Conservation (phyloP, 2,113 vertebrate species). For the Malurus melanocephalus region DNA sequence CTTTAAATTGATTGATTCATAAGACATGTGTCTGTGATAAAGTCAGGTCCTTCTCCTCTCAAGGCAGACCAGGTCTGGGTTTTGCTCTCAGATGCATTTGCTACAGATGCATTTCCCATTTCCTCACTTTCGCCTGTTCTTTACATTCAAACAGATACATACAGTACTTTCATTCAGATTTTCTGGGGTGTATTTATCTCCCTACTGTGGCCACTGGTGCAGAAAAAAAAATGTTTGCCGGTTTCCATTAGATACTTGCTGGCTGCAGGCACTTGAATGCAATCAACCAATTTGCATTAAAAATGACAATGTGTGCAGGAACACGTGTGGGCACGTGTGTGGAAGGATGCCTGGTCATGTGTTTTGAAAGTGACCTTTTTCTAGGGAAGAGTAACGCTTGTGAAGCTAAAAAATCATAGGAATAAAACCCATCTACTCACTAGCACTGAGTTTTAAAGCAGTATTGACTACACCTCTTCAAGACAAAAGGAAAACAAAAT, state of each 20-base stretch:
- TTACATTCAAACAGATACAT: neutral
- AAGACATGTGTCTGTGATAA: neutral
- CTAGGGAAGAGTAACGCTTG: neutral
- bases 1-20: neutral
- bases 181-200: neutral
- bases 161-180: neutral
- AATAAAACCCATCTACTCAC: neutral
- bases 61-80: neutral
- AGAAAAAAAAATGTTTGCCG: neutral
- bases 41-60: neutral
- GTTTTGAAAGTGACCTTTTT: neutral
- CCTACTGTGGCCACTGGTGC: neutral
- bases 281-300: neutral
- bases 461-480: neutral
- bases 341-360: neutral
- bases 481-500: neutral
- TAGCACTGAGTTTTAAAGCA: neutral
- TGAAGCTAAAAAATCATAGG: neutral
- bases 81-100: neutral
- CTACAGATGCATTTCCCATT: neutral
- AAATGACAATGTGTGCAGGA: neutral
- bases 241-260: neutral
- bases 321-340: accelerated
- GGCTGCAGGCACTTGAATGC: neutral
- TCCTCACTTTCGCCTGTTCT: neutral